phyloP scores from a whole-genome alignment of 2,113 vertebrate species.

The Syngnathus scovelli region DNA sequence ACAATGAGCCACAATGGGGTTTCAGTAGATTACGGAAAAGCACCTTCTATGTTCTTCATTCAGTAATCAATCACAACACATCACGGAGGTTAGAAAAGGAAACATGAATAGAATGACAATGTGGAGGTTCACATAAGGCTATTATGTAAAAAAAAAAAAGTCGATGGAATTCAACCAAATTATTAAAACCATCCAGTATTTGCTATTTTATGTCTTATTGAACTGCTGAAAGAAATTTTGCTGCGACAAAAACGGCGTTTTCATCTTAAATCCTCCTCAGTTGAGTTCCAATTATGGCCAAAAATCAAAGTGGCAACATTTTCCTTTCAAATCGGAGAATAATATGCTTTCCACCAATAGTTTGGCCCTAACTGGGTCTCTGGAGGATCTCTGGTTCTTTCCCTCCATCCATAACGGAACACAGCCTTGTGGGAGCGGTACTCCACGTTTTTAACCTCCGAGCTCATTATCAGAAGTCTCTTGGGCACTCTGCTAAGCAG shows the following conservation, averaged over 20 bases:
- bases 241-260: conserved; percentile 3
- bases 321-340: conserved; percentile 59
- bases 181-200: no score
- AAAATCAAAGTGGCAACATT: conserved; percentile 61
- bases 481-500: conserved; percentile 76
- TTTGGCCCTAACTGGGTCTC: conserved; percentile 64
- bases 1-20: conserved; percentile 40
- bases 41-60: conserved; percentile 28
- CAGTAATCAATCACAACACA: conserved; percentile 31
- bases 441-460: conserved; percentile 72
- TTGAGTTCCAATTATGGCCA: conserved; percentile 58
- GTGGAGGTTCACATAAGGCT: no score
- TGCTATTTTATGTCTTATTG: background rate
- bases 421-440: conserved; percentile 81
- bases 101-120: no score
- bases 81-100: conserved; percentile 14
- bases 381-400: conserved; percentile 46
- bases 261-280: conserved; percentile 18
- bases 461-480: conserved; percentile 88
- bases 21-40: conserved; percentile 37
- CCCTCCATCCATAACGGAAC: conserved; percentile 65
- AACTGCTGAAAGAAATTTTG: background rate
- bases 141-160: no score
- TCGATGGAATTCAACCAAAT: no score
- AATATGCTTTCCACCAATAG: conserved; percentile 58